Evolutionary conservation across 2,113 vertebrate species (phyloP).

Genomic region (Spea bombifrons): DNA sequence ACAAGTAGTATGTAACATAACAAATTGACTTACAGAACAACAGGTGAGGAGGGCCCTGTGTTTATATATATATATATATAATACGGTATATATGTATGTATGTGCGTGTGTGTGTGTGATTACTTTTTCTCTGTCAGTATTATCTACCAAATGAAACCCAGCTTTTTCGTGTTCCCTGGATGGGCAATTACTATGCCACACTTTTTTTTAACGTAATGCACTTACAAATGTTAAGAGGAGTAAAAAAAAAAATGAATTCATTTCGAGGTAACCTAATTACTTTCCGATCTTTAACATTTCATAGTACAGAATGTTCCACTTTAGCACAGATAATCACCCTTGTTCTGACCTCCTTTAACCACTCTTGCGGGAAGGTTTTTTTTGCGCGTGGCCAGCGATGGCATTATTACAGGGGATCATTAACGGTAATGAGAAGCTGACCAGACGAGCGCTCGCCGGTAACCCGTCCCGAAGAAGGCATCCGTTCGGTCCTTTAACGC

Average conservation of each 20-base stretch:
- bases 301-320: neutral
- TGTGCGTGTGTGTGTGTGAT: too few species aligned
- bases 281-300: neutral
- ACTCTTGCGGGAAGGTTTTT: neutral
- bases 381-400: neutral
- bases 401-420: neutral
- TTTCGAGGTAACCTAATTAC: neutral
- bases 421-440: neutral
- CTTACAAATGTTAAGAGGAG: neutral
- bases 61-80: too few species aligned
- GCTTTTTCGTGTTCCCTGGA: neutral
- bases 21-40: too few species aligned
- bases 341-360: neutral
- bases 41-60: too few species aligned
- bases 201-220: too few species aligned
- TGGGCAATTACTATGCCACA: neutral
- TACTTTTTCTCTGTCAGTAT: neutral
- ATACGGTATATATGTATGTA: too few species aligned
- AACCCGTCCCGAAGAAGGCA: too few species aligned
- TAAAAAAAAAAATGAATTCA: neutral
- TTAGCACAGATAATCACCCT: neutral
- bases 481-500: too few species aligned
- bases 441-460: too few species aligned
- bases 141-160: neutral
- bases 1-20: too few species aligned